Evolutionary conservation across 2,113 vertebrate genomes (phyloP).

Genomic region (Amphilophus citrinellus): DNA sequence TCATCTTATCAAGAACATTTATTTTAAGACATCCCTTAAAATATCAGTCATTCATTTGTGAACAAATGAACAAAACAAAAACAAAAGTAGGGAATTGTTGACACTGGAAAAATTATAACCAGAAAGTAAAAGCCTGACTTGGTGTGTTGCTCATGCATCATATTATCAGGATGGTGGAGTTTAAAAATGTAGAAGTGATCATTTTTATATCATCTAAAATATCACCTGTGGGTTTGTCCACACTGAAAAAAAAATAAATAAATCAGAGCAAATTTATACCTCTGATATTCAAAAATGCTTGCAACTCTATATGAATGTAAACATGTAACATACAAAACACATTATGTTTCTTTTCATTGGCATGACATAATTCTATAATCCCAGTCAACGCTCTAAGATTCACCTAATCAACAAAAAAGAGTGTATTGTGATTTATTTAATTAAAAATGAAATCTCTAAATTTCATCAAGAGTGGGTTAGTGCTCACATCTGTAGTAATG

Average conservation of each 20-base stretch:
- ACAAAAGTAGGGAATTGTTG: background rate
- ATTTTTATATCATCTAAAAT: background rate
- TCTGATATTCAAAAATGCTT: too few species aligned
- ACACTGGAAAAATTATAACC: background rate
- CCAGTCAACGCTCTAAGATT: background rate
- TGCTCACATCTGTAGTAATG: fast-evolving
- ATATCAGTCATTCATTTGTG: background rate
- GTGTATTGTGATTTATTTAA: too few species aligned
- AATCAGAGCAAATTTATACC: too few species aligned
- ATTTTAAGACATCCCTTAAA: background rate
- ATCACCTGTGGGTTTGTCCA: background rate
- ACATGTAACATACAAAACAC: too few species aligned
- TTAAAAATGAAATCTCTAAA: too few species aligned
- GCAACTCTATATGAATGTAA: too few species aligned
- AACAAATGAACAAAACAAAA: background rate
- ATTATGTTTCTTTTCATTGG: background rate
- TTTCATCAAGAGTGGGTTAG: too few species aligned
- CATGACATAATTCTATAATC: background rate
- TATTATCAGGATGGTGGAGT: background rate
- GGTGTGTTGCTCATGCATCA: background rate
- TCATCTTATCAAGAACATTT: background rate
- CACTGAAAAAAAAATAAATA: background rate
- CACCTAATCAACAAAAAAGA: background rate
- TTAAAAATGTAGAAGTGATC: background rate
- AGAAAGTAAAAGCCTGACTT: background rate